Base-by-base conservation (phyloP, 2,888 invertebrate genomes). In the Strigamia crassipes region DNA sequence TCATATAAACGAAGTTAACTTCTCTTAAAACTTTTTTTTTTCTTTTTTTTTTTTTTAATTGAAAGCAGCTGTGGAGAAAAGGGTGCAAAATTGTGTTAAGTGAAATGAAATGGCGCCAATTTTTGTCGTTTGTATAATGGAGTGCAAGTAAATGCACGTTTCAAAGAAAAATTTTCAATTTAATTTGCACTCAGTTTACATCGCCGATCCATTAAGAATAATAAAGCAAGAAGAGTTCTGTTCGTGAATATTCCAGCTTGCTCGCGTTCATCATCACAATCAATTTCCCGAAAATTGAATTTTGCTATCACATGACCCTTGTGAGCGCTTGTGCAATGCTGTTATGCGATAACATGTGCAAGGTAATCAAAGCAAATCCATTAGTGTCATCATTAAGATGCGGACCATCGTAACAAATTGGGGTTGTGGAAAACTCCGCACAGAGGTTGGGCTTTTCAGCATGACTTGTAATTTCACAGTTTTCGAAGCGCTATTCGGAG, bases 331-430 rank as follows among this genome's bases (percentile, higher is more conserved):
- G 73, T 73, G 12, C 73, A 31, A 27, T 27, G 73, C 31, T 8
- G 73, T 73, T 73, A 31, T 73, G 31, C 73, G 73, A 73, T n/a
- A 56, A 56, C 56, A 56, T 21, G 73, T 13, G 31, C 73, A 31
- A n/a, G 31, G 27, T 73, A 73, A 73, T 73, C 73, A 73, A 73
- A 73, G 73, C 13, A 73, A 73, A 73, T 73, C 73, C 73, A 73
- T 73, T 73, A 73, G 73, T 31, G 23, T 73, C 73, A 73, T 31
- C 31, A 73, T 27, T 31, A 73, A 73, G 31, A 15, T 73, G 73
- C 56, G 56, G 56, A 15, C 61, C 61, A 23, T 12, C 27, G 31
- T 31, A 73, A 23, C 73, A 73, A 73, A 73, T 56, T 18, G 56
- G 73, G 73, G 61, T 66, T 66, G 61, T 73, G 31, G 66, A 13